Evolutionary conservation across 2,113 vertebrate species (phyloP).

Genomic region (Elaphurus davidianus): DNA sequence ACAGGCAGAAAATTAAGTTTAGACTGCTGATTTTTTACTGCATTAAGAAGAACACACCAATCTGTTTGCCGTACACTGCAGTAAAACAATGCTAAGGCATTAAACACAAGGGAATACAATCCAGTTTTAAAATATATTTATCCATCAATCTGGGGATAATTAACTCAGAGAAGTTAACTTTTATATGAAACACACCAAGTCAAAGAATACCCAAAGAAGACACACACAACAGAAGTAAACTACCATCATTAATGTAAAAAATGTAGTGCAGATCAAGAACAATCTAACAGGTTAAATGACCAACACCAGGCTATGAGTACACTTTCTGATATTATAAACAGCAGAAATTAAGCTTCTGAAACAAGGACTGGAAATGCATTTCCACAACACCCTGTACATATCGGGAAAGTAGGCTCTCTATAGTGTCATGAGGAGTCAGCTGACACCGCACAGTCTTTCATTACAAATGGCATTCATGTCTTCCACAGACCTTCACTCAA

Average conservation of each 20-base stretch:
- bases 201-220: neutral
- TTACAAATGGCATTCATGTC: neutral
- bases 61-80: neutral
- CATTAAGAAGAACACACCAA: neutral
- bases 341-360: neutral
- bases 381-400: neutral
- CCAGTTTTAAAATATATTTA: neutral
- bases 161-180: neutral
- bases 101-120: neutral
- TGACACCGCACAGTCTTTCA: neutral
- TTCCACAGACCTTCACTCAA: neutral
- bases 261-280: fast-evolving
- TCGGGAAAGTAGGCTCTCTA: neutral
- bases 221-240: neutral
- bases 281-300: neutral
- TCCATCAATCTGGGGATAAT: neutral
- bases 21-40: neutral
- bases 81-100: neutral
- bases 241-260: fast-evolving
- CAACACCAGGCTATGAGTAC: fast-evolving
- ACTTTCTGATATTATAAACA: neutral
- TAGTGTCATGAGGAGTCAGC: neutral
- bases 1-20: conserved; percentile 35
- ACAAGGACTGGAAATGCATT: neutral
- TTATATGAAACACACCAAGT: neutral